Evolutionary conservation across 2,113 vertebrate species (phyloP).

Genomic region (Craseonycteris thonglongyai): DNA sequence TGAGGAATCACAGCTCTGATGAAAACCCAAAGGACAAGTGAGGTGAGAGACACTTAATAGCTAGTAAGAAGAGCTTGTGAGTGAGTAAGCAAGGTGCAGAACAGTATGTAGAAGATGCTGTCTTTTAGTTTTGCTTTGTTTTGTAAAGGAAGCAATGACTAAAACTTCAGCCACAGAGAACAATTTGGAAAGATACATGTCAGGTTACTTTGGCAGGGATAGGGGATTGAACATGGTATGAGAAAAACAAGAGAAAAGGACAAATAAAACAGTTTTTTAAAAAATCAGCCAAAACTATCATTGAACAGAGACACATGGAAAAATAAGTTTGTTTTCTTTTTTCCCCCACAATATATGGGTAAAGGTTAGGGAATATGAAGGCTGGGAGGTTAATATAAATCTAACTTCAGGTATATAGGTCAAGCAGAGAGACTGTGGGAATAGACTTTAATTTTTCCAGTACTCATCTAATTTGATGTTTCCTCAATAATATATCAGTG

Average conservation of each 20-base stretch:
- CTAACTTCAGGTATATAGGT: not conserved
- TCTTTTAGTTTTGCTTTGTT: not conserved
- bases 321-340: not conserved
- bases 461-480: constrained; percentile 45
- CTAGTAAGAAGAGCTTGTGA: not conserved
- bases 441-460: constrained; percentile 27
- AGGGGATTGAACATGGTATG: not conserved
- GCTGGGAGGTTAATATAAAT: not conserved
- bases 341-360: not conserved
- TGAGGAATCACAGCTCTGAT: not conserved
- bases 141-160: not conserved
- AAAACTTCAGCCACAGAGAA: not conserved
- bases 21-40: not conserved
- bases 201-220: not conserved
- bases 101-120: not conserved
- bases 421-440: not conserved
- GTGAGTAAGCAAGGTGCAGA: not conserved
- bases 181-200: not conserved
- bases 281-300: not conserved
- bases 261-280: not conserved
- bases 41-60: not conserved
- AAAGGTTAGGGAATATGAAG: not conserved
- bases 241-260: not conserved
- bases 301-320: not conserved
- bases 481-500: constrained; percentile 44